These are phyloP conservation scores for Turritopsis rubra DNA, from an alignment of 30 jellyfish, hydroid and myxozoan species.

Conservation along the genomic window DNA sequence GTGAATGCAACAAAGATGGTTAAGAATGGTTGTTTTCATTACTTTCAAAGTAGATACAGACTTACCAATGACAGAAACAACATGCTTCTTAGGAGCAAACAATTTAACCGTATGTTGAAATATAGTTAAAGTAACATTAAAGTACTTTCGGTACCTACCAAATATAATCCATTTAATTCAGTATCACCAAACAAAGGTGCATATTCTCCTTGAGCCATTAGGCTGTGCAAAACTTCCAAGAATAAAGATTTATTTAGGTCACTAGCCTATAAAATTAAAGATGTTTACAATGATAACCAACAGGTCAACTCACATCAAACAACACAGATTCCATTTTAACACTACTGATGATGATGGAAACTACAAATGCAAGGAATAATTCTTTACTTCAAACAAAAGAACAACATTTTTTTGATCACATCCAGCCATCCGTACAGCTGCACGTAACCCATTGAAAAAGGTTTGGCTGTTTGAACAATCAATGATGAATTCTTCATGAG, in stretches of 20 bases:
- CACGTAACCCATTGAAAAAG: slow-evolving; percentile 57
- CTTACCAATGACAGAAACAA: too few species aligned
- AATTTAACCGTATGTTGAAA: too few species aligned
- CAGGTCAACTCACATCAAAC: background rate
- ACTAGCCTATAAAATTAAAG: slow-evolving; percentile 20
- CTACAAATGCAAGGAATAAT: background rate
- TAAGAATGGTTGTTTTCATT: too few species aligned
- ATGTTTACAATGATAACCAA: too few species aligned
- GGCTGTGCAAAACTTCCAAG: slow-evolving; percentile 53
- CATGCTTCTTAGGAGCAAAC: too few species aligned
- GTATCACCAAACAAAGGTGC: slow-evolving; percentile 56
- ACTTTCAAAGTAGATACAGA: too few species aligned
- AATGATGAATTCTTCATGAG: slow-evolving; percentile 30
- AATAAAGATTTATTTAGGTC: slow-evolving; percentile 44
- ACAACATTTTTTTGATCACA: slow-evolving; percentile 62
- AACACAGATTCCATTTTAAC: background rate
- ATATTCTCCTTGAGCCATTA: slow-evolving; percentile 53
- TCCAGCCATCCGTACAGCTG: slow-evolving; percentile 74
- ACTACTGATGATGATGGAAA: background rate
- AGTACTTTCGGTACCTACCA: slow-evolving; percentile 58
- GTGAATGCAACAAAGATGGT: background rate
- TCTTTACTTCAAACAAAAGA: slow-evolving; percentile 32
- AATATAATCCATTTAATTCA: slow-evolving; percentile 48
- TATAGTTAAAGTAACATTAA: too few species aligned
- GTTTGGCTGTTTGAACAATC: slow-evolving; percentile 54